Evolutionary conservation across 2,797 vertebrate species (phyloP).

Genomic region (Mormyrops boulengeri): DNA sequence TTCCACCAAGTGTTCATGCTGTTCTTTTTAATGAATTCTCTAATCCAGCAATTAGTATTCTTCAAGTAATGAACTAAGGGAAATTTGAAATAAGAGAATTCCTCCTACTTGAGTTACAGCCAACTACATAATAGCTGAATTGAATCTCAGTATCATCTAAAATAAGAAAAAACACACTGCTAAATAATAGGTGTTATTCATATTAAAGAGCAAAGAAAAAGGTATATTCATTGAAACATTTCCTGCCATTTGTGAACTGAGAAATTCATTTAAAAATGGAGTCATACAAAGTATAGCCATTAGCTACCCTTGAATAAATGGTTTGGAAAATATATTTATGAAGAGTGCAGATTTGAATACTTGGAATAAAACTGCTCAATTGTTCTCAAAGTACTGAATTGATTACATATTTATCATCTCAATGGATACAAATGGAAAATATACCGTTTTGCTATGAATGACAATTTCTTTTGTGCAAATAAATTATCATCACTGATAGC

Average conservation of each 20-base stretch:
- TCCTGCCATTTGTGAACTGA: neutral
- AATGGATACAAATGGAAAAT: neutral
- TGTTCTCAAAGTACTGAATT: neutral
- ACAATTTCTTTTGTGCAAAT: neutral
- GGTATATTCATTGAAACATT: neutral
- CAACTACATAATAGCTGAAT: neutral
- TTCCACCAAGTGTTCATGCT: neutral
- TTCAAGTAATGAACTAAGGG: neutral
- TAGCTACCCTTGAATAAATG: neutral
- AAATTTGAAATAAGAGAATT: neutral
- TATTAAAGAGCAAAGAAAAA: neutral
- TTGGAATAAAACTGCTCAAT: neutral
- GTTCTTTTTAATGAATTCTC: neutral
- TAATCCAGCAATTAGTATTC: constrained; percentile 1
- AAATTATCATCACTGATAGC: neutral
- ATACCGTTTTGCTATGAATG: neutral
- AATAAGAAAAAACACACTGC: neutral
- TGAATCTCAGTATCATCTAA: neutral
- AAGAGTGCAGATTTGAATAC: neutral
- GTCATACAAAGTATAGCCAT: neutral
- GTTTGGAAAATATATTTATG: neutral
- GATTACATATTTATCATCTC: neutral
- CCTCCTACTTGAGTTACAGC: neutral
- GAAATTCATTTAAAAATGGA: neutral
- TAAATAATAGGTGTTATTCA: neutral